Base-by-base conservation (phyloP, 2,113 vertebrate genomes). In the Phocoena sinus region DNA sequence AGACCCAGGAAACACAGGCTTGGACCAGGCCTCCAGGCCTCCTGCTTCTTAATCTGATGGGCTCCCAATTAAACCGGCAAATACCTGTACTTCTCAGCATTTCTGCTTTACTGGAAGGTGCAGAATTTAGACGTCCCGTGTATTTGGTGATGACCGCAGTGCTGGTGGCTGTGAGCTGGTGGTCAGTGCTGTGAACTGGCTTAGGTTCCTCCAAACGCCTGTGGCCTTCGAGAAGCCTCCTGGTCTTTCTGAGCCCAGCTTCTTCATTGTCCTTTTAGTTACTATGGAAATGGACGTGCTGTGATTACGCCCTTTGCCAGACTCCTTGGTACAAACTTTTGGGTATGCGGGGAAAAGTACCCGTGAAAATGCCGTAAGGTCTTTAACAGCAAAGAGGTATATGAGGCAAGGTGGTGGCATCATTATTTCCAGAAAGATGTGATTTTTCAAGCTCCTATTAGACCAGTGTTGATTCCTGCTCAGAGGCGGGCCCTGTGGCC, bases 371-470 rank as follows among this genome's bases (percentile, higher is more conserved):
- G 8, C 50, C 23, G 28, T 3, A 7, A 2, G 60, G 13, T 28
- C 31, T 31, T 15, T 18, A n/a, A n/a, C 23, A 25, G 89, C 10
- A 28, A 17, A 8, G 44, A 9, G 15, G 36, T 17, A 2, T 6
- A 12, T 8, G 6, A 3, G 0, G 6, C 8, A 9, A 9, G 60
- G 25, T 1, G 31, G 25, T 1, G 1, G 38, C 8, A 0, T 5
- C 60, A 3, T 60, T 18, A 2, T 6, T 3, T 14, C 20, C 5
- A 31, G 31, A 2, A 1, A 4, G 26, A 2, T 23, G 6, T 6
- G 38, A 2, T 2, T 15, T 33, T 20, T 31, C 2, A 18, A 10
- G 25, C 53, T 10, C 20, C 0, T 4, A 9, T 1, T 0, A 20
- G 14, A 58, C 20, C 15, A 18, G 7, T 2, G 15, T 2, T 41